Conservation (phyloP, 2,113 vertebrate species). For the Passer montanus region DNA sequence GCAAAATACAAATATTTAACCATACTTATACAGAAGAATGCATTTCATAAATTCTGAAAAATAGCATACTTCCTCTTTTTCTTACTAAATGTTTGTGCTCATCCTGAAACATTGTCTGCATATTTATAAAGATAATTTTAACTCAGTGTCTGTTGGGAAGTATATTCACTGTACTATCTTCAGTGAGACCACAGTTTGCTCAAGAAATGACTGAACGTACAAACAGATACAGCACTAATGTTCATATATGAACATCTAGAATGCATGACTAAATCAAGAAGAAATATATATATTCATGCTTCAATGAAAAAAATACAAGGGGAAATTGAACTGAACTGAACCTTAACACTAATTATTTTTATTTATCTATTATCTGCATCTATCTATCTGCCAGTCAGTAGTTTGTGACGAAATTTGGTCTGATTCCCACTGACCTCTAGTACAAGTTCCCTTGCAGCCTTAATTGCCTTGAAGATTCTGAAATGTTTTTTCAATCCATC, state of each 20-base stretch:
- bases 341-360: background rate
- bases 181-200: background rate
- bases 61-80: background rate
- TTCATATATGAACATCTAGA: background rate
- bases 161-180: background rate
- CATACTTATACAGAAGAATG: background rate
- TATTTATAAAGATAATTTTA: background rate
- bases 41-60: background rate
- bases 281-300: background rate
- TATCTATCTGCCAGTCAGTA: background rate
- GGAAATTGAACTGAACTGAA: background rate
- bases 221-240: background rate
- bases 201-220: background rate
- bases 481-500: background rate
- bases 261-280: background rate
- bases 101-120: background rate
- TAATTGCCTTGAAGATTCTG: background rate
- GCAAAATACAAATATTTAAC: background rate
- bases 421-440: rapidly evolving
- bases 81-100: background rate
- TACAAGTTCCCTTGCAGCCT: background rate
- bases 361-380: background rate
- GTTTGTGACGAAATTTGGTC: background rate
- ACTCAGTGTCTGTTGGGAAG: background rate
- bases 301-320: background rate